Conservation (phyloP, 2,797 vertebrate species). For the Vespertilio murinus region DNA sequence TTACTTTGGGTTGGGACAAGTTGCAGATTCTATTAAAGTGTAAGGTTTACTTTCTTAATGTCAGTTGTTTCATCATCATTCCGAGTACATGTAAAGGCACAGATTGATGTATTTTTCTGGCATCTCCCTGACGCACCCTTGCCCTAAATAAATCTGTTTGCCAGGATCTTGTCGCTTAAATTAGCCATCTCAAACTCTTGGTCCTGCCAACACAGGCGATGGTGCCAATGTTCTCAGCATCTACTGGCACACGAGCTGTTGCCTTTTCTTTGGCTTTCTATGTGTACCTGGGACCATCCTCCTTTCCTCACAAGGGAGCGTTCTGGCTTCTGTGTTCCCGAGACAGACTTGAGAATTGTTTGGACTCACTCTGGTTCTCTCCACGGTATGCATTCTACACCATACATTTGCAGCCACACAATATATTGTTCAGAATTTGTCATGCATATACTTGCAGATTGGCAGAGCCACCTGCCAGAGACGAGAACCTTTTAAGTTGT, state of each 20-base stretch:
- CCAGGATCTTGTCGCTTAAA: conserved; percentile 79
- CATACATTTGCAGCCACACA: conserved; percentile 62
- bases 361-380: conserved; percentile 39
- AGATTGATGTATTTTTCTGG: conserved; percentile 78
- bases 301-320: conserved; percentile 50
- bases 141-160: conserved; percentile 80
- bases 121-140: conserved; percentile 77
- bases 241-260: conserved; percentile 69
- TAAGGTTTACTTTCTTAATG: conserved; percentile 72
- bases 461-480: conserved; percentile 70
- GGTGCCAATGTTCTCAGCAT: conserved; percentile 77
- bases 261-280: conserved; percentile 72
- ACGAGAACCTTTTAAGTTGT: conserved; percentile 77
- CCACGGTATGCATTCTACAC: conserved; percentile 20
- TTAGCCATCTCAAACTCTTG: conserved; percentile 76
- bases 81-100: conserved; percentile 69
- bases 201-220: conserved; percentile 69
- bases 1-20: conserved; percentile 22
- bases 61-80: conserved; percentile 75
- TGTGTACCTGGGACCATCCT: conserved; percentile 62
- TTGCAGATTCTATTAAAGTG: conserved; percentile 56
- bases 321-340: background rate
- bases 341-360: conserved; percentile 48
- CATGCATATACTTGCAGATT: conserved; percentile 62
- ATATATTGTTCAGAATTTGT: conserved; percentile 69